phyloP scores from a whole-genome alignment of 2,113 vertebrate genomes.

The Austrofundulus limnaeus region DNA sequence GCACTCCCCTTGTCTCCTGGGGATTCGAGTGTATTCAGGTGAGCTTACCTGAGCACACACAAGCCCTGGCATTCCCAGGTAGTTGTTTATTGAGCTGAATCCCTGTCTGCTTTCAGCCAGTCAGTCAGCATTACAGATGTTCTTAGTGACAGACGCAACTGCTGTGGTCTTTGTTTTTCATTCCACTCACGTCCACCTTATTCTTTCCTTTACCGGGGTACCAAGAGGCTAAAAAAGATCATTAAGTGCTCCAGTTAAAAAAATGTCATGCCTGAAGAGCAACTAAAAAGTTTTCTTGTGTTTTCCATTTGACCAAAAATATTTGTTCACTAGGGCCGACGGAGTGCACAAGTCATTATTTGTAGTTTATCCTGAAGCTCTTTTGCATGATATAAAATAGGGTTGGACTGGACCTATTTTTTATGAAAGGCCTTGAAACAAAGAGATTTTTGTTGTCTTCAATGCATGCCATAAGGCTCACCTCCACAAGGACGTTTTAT shows the following conservation, averaged over 20 bases:
- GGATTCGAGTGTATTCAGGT: constrained; percentile 60
- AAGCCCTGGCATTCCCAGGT: constrained; percentile 45
- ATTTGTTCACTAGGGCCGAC: constrained; percentile 22
- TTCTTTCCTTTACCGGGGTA: constrained; percentile 18
- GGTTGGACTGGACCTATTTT: not conserved
- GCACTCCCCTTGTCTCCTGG: constrained; percentile 43
- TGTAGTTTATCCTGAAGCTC: constrained; percentile 28
- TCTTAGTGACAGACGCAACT: constrained; percentile 63
- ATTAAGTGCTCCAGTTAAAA: constrained; percentile 23
- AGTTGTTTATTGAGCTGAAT: constrained; percentile 69
- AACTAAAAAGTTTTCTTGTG: not conserved
- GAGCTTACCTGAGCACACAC: constrained; percentile 66
- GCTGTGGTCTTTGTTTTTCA: constrained; percentile 60
- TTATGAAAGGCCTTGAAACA: constrained; percentile 12
- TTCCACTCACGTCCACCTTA: constrained; percentile 29
- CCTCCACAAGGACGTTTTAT: constrained; percentile 22
- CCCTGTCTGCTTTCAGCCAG: constrained; percentile 62
- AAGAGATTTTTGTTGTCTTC: constrained; percentile 19
- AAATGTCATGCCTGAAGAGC: constrained; percentile 23
- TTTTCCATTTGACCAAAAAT: constrained; percentile 17
- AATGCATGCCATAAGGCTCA: not conserved
- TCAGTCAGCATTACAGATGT: constrained; percentile 65
- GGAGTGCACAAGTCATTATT: constrained; percentile 28
- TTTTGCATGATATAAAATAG: not conserved
- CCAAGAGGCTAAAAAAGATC: constrained; percentile 29